phyloP scores from a whole-genome alignment of 2,888 invertebrate species.

The Pachydiplax longipennis region DNA sequence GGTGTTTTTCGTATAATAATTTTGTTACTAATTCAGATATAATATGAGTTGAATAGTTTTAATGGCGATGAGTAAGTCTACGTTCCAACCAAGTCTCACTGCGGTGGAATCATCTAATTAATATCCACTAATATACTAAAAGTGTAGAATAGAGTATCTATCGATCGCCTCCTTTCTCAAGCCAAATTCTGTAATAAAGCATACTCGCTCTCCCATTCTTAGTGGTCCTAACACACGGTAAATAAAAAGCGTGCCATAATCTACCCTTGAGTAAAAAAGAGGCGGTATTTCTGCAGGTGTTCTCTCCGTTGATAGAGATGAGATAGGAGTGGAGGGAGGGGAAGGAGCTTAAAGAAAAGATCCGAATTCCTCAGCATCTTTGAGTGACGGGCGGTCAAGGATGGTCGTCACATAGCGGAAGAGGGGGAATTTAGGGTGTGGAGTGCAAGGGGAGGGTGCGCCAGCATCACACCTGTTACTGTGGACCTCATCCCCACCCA shows the following conservation, averaged over 20 bases:
- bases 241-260: conserved; percentile 14
- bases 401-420: neutral
- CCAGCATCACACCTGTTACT: neutral
- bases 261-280: neutral
- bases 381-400: conserved; percentile 17
- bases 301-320: conserved; percentile 9
- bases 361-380: conserved; percentile 37
- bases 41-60: no score
- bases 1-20: no score
- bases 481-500: neutral
- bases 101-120: no score
- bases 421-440: conserved; percentile 6
- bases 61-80: no score
- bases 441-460: neutral
- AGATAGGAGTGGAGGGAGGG: neutral
- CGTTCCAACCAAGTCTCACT: no score
- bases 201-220: neutral
- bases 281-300: conserved; percentile 13
- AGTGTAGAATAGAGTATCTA: no score
- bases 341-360: conserved; percentile 3
- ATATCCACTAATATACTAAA: no score
- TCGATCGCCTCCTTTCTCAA: neutral
- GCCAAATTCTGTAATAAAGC: neutral
- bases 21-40: no score
- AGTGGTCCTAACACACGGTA: neutral